Base-by-base conservation (phyloP, 2,797 vertebrate species). In the Catostomus latipinnis region DNA sequence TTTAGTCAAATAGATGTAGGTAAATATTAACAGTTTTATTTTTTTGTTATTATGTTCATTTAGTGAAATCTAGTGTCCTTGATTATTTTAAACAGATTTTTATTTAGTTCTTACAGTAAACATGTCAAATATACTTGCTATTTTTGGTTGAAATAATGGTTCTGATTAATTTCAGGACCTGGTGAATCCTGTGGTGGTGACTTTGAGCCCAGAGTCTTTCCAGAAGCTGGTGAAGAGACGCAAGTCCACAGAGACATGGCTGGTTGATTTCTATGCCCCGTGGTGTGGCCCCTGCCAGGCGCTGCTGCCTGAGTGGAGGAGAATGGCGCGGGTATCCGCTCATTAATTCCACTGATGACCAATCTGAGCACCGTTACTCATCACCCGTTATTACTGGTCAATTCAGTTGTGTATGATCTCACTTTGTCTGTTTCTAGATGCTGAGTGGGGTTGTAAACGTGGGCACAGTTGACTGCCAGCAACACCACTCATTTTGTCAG, bases 261-360 rank as follows among this genome's bases (percentile, higher is more conserved):
- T 95, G 79, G 96, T 99, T 79, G 98, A 98, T 86, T 99, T 97
- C 91, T 99, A 96, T 0, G 96, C 97, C 72, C 98, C 98, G 0
- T 99, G 98, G 98, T 99, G 98, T 71, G 96, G 97, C 57, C 97
- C 98, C 0, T 99, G 98, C 84, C 97, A 98, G 89, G 94, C 96
- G 45, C 91, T 99, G 88, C 91, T 97, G 90, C 98, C 97, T 2
- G 97, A 99, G 85, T 99, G 97, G 97, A 97, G 96, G 87, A 95
- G 95, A 84, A 97, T 98, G 96, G 97, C 96, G 66, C 92, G 96
- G 96, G 98, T 99, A 93, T 34, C 12, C 65, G 12, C n/a, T 18
- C 22, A 13, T 7, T 2, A 9, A 74, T 54, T 1, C n/a, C 1
- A 45, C 72, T 63, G 6, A 45, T 1, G 7, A 2, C 1, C 8